Base-by-base conservation (phyloP, 2,113 vertebrate genomes). In the Sisor rabdophorus region DNA sequence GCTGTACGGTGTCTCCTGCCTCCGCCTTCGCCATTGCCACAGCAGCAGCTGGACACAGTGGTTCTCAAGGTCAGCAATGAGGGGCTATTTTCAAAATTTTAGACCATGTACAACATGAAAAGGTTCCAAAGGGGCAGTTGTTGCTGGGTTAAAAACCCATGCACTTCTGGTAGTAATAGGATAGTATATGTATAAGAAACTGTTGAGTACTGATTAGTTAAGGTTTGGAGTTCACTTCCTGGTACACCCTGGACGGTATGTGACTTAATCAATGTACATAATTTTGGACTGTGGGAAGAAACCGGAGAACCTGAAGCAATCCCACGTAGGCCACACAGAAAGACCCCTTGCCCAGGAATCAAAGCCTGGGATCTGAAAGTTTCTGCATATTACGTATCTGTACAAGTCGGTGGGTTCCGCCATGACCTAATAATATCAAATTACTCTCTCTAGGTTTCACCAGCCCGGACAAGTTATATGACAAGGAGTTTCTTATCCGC, bases 401-500 rank as follows among this genome's bases (percentile, higher is more conserved):
- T 36, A 36, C 6, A 36, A 47, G 12, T 47, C 36, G 22, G 40
- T 68, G 0, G 9, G n/a, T 24, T 48, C 13, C n/a, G n/a, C 8
- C 32, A 13, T 65, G 9, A 22, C 5, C n/a, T 22, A 15, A 44
- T 64, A 22, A 20, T 64, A 19, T 1, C 22, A 15, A 44, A 67
- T 64, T 76, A 80, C 6, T 86, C 24, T 17, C 16, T 30, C 47
- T 1, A 98, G 97, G 93, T 26, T 97, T 95, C 80, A 93, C 85
- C 90, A 95, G 87, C 78, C 90, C 88, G 0, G 96, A 99, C 84
- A 93, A 94, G 84, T 87, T 82, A 3, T 97, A 94, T 0, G 97
- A 99, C 88, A 99, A 98, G 87, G 96, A 99, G 67, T 98, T 98
- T 84, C 95, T 98, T 86, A 98, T 98, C 80, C 93, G 96, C 54